phyloP scores from a whole-genome alignment of 2,888 invertebrate species.

The Meliscaeva auricollis region DNA sequence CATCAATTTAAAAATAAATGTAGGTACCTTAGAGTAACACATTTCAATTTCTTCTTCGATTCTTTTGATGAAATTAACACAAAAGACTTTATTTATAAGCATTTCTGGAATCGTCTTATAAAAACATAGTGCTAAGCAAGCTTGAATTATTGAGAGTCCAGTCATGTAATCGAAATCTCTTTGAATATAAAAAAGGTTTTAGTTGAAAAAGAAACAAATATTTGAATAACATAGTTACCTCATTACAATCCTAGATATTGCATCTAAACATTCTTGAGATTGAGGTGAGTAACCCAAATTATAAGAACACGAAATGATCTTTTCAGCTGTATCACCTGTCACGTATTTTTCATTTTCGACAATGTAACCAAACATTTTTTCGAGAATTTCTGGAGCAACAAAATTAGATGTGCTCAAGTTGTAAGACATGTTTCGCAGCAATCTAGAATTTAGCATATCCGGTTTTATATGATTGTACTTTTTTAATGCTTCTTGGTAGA shows the following conservation, averaged over 20 bases:
- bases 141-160: slow-evolving; percentile 85
- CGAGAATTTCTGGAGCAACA: slow-evolving; percentile 84
- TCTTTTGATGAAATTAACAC: slow-evolving; percentile 86
- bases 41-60: slow-evolving; percentile 86
- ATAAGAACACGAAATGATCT: slow-evolving; percentile 85
- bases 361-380: slow-evolving; percentile 84
- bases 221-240: slow-evolving; percentile 81
- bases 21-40: slow-evolving; percentile 86
- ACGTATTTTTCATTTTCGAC: slow-evolving; percentile 83
- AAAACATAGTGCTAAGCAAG: slow-evolving; percentile 85
- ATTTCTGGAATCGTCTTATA: slow-evolving; percentile 85
- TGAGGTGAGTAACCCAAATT: slow-evolving; percentile 85
- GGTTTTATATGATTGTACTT: slow-evolving; percentile 81
- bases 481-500: slow-evolving; percentile 82
- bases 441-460: slow-evolving; percentile 84
- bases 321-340: slow-evolving; percentile 85
- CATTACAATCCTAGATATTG: slow-evolving; percentile 83
- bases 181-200: not conserved
- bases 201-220: not conserved
- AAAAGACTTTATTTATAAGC: slow-evolving; percentile 86
- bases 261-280: slow-evolving; percentile 82
- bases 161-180: slow-evolving; percentile 86
- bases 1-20: not conserved
- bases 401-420: slow-evolving; percentile 83
- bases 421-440: slow-evolving; percentile 84